These are phyloP conservation scores for Plestiodon gilberti DNA, from an alignment of 2,113 vertebrate species.

Conservation along the genomic window DNA sequence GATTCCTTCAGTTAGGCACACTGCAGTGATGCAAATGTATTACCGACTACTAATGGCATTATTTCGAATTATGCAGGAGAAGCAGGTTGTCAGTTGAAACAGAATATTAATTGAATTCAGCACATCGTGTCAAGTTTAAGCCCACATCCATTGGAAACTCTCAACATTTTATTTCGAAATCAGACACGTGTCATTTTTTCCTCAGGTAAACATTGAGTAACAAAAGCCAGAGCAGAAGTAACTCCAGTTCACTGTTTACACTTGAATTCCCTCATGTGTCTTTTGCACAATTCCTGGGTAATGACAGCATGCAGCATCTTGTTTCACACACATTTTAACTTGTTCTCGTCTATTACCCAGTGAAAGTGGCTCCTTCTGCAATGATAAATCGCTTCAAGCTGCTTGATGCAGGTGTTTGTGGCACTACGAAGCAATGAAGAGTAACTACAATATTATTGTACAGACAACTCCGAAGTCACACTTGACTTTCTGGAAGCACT, in stretches of 20 bases:
- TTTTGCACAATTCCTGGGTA: slow-evolving; percentile 2
- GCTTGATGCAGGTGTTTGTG: rapidly evolving
- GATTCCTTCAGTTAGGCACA: background rate
- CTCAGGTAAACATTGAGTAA: background rate
- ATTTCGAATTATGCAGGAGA: background rate
- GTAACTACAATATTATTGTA: background rate
- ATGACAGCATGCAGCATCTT: slow-evolving; percentile 1
- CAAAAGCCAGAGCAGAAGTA: background rate
- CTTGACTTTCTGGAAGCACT: background rate
- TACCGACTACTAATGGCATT: background rate
- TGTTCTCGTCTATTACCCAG: background rate
- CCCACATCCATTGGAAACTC: background rate
- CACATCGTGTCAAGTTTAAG: background rate
- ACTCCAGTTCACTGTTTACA: background rate
- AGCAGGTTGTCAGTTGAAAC: background rate
- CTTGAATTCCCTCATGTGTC: slow-evolving; percentile 27
- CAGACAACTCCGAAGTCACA: background rate
- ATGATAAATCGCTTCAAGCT: slow-evolving; percentile 7
- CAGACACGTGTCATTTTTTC: background rate
- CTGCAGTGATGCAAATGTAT: background rate
- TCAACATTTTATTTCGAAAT: slow-evolving; percentile 14
- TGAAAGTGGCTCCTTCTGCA: background rate
- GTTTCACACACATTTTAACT: background rate
- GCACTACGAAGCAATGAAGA: background rate
- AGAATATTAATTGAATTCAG: background rate